Evolutionary conservation across 1,140 invertebrate species (phyloP).

Genomic region (Ceratina japonica): DNA sequence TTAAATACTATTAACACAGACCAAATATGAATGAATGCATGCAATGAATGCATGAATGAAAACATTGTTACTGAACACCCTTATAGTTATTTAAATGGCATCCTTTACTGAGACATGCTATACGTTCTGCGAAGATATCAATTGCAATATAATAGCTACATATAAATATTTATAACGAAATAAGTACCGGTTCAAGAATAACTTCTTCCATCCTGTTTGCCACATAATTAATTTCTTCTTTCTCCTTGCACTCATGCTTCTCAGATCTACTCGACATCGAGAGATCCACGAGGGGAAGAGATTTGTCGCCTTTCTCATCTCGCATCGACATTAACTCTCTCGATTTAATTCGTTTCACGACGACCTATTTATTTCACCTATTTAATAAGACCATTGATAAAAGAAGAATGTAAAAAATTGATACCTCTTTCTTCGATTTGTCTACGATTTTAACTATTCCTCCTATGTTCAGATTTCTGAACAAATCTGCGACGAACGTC

Average conservation of each 20-base stretch:
- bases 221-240: too few relatives aligned
- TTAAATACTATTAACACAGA: too few relatives aligned
- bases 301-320: neutral
- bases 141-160: too few relatives aligned
- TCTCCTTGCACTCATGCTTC: neutral
- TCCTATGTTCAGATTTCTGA: neutral
- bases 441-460: neutral
- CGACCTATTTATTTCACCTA: neutral
- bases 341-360: neutral
- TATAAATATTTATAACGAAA: too few relatives aligned
- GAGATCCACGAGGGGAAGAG: neutral
- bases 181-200: neutral
- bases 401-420: neutral
- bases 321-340: neutral
- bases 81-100: too few relatives aligned
- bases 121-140: too few relatives aligned
- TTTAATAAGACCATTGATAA: neutral
- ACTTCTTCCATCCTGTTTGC: neutral
- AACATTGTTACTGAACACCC: too few relatives aligned
- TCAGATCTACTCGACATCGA: neutral
- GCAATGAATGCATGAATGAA: too few relatives aligned
- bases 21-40: too few relatives aligned
- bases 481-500: conserved; percentile 7
- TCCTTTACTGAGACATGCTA: too few relatives aligned
- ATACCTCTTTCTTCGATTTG: neutral